These are phyloP conservation scores for Rhabdomys dilectus DNA, from an alignment of 2,113 vertebrate species.

Conservation along the genomic window DNA sequence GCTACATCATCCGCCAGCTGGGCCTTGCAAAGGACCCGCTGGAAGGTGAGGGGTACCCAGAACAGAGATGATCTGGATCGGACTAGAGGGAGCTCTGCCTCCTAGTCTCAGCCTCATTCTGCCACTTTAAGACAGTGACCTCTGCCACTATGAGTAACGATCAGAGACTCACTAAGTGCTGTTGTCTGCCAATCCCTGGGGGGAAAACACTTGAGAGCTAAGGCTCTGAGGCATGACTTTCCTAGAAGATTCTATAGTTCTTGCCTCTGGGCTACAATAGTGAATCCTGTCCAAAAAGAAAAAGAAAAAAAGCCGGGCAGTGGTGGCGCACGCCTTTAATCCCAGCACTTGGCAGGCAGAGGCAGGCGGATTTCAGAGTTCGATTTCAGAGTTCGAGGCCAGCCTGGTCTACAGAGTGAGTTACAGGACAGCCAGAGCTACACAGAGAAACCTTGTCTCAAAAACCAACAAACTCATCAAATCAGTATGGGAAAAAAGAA, in stretches of 20 bases:
- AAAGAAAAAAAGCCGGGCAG: too few species aligned
- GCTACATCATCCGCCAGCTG: slow-evolving; percentile 97
- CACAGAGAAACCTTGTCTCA: too few species aligned
- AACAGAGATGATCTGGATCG: background rate
- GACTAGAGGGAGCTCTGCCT: too few species aligned
- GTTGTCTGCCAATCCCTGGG: background rate
- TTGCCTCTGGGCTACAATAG: background rate
- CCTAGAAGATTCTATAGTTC: background rate
- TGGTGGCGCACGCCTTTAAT: too few species aligned
- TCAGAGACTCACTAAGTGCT: too few species aligned
- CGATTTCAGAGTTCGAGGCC: too few species aligned
- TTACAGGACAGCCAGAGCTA: too few species aligned
- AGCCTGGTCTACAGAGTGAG: too few species aligned
- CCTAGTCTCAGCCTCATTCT: background rate
- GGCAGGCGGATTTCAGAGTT: too few species aligned
- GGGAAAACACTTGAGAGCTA: background rate
- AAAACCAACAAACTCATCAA: too few species aligned
- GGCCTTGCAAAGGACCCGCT: slow-evolving; percentile 94
- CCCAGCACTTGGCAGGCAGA: too few species aligned
- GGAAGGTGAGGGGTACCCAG: slow-evolving; percentile 88
- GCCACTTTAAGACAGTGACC: background rate
- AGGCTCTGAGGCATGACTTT: background rate
- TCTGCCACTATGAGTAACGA: background rate
- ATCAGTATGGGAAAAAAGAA: too few species aligned
- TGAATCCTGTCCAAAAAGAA: background rate